Conservation (phyloP, 1,140 invertebrate species). For the Nasonia giraulti region DNA sequence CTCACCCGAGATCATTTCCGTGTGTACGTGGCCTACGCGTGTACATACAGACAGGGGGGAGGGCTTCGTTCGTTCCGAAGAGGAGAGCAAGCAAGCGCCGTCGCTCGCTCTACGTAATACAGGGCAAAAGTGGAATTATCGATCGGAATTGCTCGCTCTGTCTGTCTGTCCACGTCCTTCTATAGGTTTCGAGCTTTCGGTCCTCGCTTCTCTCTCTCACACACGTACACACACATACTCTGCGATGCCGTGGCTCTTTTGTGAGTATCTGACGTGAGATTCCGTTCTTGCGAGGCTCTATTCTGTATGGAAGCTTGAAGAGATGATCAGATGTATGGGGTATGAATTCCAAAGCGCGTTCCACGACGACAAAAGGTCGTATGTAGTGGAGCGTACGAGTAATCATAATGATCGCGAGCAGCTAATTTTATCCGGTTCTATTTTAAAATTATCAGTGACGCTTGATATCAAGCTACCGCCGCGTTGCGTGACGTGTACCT, state of each 20-base stretch:
- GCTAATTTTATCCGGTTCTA: too few relatives aligned
- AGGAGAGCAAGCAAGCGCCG: background rate
- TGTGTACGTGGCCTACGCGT: background rate
- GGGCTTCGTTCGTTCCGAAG: background rate
- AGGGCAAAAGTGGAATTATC: conserved; percentile 21
- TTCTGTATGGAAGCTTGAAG: too few relatives aligned
- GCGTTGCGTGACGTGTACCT: conserved; percentile 11
- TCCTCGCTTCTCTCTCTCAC: background rate
- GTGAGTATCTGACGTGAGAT: background rate
- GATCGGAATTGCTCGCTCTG: conserved; percentile 11
- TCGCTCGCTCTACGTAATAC: too few relatives aligned
- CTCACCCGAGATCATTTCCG: conserved; percentile 15
- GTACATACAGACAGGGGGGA: background rate
- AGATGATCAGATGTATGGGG: too few relatives aligned
- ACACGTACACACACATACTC: background rate
- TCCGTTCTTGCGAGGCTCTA: too few relatives aligned
- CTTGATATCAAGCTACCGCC: background rate
- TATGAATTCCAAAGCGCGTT: too few relatives aligned
- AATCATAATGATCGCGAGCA: too few relatives aligned
- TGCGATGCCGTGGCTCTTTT: background rate
- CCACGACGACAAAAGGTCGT: too few relatives aligned
- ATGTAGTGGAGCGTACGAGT: too few relatives aligned
- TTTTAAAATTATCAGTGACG: too few relatives aligned
- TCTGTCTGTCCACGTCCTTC: background rate
- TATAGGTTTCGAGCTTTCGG: background rate